These are phyloP conservation scores for Endotricha flammealis DNA, from an alignment of 2,888 invertebrate species.

Conservation along the genomic window DNA sequence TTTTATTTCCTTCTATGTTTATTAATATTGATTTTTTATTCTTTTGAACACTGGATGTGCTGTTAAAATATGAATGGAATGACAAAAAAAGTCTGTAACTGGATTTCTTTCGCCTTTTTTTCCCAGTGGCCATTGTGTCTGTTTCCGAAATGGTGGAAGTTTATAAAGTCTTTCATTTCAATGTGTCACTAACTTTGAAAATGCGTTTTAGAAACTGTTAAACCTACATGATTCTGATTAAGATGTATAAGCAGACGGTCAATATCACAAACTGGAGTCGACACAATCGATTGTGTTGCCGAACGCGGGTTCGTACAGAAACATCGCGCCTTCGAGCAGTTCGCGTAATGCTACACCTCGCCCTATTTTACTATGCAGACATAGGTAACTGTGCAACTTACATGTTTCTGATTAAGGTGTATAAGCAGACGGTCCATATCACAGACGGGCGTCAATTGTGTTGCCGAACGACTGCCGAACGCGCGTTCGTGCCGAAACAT, in stretches of 20 bases:
- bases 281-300: conserved; percentile 27
- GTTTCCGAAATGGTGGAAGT: background rate
- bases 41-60: too few species aligned
- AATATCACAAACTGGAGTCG: background rate
- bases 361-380: conserved; percentile 82
- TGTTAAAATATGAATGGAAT: too few species aligned
- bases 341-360: conserved; percentile 85
- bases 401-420: conserved; percentile 83
- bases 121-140: too few species aligned
- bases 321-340: conserved; percentile 84
- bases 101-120: too few species aligned
- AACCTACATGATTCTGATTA: conserved; percentile 79
- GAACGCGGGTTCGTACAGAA: conserved; percentile 82
- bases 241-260: conserved; percentile 67
- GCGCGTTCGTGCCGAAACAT: conserved; percentile 82
- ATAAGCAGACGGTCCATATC: conserved; percentile 39
- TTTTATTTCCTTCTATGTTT: too few species aligned
- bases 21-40: too few species aligned
- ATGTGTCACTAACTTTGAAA: too few species aligned
- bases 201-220: too few species aligned
- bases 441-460: conserved; percentile 17
- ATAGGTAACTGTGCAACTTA: conserved; percentile 67
- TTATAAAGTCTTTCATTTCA: background rate
- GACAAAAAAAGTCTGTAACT: too few species aligned
- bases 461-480: conserved; percentile 80